Evolutionary conservation across 2,113 vertebrate genomes (phyloP).

Genomic region (Pangasianodon hypophthalmus): DNA sequence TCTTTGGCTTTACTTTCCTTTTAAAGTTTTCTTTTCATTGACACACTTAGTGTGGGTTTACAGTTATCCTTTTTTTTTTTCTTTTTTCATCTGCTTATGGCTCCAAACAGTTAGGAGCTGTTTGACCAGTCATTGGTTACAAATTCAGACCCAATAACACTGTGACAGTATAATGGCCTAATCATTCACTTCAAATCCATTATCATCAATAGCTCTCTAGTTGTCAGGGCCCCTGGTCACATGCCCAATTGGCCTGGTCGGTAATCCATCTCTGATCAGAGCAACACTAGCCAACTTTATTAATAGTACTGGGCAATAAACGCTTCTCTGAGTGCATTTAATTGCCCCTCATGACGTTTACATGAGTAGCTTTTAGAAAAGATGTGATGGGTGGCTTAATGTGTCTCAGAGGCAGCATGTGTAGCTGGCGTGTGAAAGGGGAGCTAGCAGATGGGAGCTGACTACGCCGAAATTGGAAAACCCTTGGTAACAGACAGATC

Average conservation of each 20-base stretch:
- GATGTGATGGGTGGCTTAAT: neutral
- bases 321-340: neutral
- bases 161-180: neutral
- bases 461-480: neutral
- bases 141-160: neutral
- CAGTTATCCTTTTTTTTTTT: neutral
- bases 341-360: neutral
- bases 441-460: neutral
- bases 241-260: neutral
- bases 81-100: neutral
- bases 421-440: neutral
- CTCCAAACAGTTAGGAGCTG: neutral
- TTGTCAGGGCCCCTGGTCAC: neutral
- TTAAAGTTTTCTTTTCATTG: neutral
- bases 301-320: neutral
- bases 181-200: neutral
- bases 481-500: neutral
- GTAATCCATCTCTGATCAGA: neutral
- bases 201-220: neutral
- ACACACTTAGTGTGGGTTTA: neutral
- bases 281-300: neutral
- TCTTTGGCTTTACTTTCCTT: neutral
- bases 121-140: neutral
- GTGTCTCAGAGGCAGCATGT: neutral
- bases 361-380: neutral